A percentile compares a stretch with the other conserved stretches of the same genome.
Evolutionary conservation across 2,113 vertebrate species (phyloP).

Genomic region (Eulemur macaco): DNA sequence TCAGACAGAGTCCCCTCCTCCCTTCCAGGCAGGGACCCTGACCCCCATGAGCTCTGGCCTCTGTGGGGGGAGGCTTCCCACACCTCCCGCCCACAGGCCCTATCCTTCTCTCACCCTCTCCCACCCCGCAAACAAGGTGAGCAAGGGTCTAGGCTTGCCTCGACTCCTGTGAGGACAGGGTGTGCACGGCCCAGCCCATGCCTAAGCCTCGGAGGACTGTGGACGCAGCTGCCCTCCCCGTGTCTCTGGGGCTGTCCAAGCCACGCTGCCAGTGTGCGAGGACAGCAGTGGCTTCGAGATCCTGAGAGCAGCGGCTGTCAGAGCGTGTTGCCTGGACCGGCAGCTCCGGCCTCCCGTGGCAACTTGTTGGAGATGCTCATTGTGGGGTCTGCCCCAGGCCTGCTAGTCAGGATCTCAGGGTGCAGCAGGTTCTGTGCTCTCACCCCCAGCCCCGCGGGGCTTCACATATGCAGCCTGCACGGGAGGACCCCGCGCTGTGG

Average conservation of each 20-base stretch:
- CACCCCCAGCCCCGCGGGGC: too few relatives aligned
- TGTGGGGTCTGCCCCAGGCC: fast-evolving
- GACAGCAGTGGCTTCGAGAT: neutral
- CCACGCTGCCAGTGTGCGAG: neutral
- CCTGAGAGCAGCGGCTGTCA: neutral
- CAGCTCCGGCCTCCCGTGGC: fast-evolving
- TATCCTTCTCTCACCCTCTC: neutral
- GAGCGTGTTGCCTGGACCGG: too few relatives aligned
- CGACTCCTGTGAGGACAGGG: too few relatives aligned
- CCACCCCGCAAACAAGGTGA: neutral
- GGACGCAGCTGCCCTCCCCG: too few relatives aligned
- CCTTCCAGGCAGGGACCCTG: neutral
- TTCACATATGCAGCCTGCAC: neutral
- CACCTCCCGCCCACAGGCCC: too few relatives aligned
- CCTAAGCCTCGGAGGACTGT: neutral
- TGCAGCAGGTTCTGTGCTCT: neutral
- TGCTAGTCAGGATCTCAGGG: neutral
- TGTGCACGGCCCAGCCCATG: neutral
- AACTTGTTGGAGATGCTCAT: neutral
- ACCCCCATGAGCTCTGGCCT: neutral
- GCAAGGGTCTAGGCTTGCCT: neutral
- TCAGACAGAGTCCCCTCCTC: neutral
- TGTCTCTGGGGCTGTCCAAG: too few relatives aligned
- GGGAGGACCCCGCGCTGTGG: too few relatives aligned
- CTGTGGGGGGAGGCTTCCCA: too few relatives aligned